Base-by-base conservation (phyloP, 35 echinoderm and acorn worm genomes). In the Nesometra sesokonis region DNA sequence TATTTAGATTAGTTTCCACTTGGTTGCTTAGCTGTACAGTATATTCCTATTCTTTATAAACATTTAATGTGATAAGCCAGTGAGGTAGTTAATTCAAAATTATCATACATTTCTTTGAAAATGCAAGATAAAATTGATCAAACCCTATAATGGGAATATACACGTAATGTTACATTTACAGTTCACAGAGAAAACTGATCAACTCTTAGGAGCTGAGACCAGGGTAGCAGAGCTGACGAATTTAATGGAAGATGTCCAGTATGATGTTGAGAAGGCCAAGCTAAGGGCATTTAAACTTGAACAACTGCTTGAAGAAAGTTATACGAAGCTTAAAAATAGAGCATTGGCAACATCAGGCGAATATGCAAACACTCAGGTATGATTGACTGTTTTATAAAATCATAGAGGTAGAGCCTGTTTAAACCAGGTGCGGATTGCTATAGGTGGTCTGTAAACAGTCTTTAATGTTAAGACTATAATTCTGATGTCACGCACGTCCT, bases 101-200 rank as follows among this genome's bases (percentile, higher is more conserved):
- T n/a, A n/a, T n/a, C n/a, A n/a, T n/a, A n/a, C n/a, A n/a, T n/a
- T n/a, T n/a, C n/a, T n/a, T n/a, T n/a, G n/a, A n/a, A n/a, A n/a
- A n/a, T n/a, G n/a, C n/a, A n/a, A n/a, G n/a, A n/a, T n/a, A n/a
- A n/a, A n/a, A n/a, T 43, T 43, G 38, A 15, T 15, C 15, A 43
- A 43, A 43, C 38, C 38, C 15, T 7, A 43, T 43, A 43, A 36
- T 80, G 35, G 32, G 13, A 34, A 33, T 34, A 17, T 13, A 33
- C 31, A 17, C 23, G 17, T 17, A 35, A 33, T 93, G 89, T 87
- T 91, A 8, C 17, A 67, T 67, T 21, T 7, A 35, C 38, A 97
- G 91, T 89, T 91, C 46, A 93, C 95, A 31, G 95, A 89, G 33
- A 89, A 93, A 39, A 97, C 78, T 80, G 95, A 93, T 32, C 93